Evolutionary conservation across 1,140 invertebrate genomes (phyloP).

Genomic region (Cydia pomonella): DNA sequence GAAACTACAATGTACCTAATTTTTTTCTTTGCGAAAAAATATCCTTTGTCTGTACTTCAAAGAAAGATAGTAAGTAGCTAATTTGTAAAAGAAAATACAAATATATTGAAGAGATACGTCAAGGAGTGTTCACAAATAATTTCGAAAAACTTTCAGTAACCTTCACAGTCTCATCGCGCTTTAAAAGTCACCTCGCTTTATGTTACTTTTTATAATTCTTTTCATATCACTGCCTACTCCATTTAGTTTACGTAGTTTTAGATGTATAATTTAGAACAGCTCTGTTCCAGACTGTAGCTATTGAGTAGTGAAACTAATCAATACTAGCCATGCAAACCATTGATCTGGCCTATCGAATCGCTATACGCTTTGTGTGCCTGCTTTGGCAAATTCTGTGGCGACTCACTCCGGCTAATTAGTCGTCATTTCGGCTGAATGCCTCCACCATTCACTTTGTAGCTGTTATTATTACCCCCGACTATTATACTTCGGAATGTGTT

Average conservation of each 20-base stretch:
- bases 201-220: too few relatives aligned
- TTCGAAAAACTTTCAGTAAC: too few relatives aligned
- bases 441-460: not conserved
- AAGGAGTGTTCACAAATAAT: too few relatives aligned
- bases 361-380: slow-evolving; percentile 9
- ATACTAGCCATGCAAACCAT: not conserved
- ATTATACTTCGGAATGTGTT: not conserved
- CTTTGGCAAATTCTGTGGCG: slow-evolving; percentile 20
- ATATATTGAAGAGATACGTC: too few relatives aligned
- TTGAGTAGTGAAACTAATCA: not conserved
- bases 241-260: not conserved
- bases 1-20: too few relatives aligned
- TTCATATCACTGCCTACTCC: not conserved
- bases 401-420: slow-evolving; percentile 3
- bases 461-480: not conserved
- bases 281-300: not conserved
- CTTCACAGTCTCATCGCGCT: too few relatives aligned
- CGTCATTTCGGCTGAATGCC: not conserved
- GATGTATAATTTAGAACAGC: not conserved
- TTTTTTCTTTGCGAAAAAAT: too few relatives aligned
- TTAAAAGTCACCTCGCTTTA: too few relatives aligned
- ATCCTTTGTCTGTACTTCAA: too few relatives aligned
- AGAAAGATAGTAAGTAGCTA: too few relatives aligned
- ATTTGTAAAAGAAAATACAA: too few relatives aligned
- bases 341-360: not conserved